Percentiles rank a stretch among this genome's conserved stretches.
Evolutionary conservation across 2,888 invertebrate genomes (phyloP).

Genomic region (Coelinius sp.): DNA sequence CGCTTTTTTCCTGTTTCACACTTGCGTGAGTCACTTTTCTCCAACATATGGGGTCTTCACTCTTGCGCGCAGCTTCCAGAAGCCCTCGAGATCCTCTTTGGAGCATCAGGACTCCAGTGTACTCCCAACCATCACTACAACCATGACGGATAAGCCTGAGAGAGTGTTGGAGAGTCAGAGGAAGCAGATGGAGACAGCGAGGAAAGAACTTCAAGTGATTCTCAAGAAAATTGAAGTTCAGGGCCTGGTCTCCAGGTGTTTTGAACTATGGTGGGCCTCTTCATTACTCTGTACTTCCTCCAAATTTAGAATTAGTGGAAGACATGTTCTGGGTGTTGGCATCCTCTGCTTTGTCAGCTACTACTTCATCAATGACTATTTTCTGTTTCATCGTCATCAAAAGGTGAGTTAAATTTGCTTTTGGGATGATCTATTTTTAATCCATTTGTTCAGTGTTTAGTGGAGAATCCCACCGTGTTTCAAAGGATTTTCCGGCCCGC

Average conservation of each 20-base stretch:
- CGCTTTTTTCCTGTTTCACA: constrained; percentile 58
- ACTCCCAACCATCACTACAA: constrained; percentile 31
- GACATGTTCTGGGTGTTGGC: constrained; percentile 48
- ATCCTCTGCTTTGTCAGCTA: constrained; percentile 48
- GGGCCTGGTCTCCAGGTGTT: constrained; percentile 40
- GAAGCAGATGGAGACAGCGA: constrained; percentile 53
- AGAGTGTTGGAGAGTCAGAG: constrained; percentile 34
- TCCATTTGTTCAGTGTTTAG: constrained; percentile 57
- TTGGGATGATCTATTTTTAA: not conserved
- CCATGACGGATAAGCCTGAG: constrained; percentile 53
- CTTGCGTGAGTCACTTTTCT: constrained; percentile 51
- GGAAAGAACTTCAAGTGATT: constrained; percentile 53
- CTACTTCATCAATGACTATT: constrained; percentile 45
- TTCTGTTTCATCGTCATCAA: constrained; percentile 30
- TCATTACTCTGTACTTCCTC: constrained; percentile 39
- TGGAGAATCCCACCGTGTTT: constrained; percentile 56
- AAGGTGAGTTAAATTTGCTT: constrained; percentile 36
- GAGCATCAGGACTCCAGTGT: constrained; percentile 37
- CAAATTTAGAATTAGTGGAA: constrained; percentile 39
- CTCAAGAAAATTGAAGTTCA: constrained; percentile 51
- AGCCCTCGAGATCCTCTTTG: constrained; percentile 38
- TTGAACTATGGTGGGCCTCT: constrained; percentile 46
- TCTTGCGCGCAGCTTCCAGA: constrained; percentile 52
- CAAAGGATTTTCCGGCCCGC: constrained; percentile 80
- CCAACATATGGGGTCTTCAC: constrained; percentile 47